These are phyloP conservation scores for Ornithoptera priamus DNA, from an alignment of 2,888 invertebrate species.

Conservation along the genomic window DNA sequence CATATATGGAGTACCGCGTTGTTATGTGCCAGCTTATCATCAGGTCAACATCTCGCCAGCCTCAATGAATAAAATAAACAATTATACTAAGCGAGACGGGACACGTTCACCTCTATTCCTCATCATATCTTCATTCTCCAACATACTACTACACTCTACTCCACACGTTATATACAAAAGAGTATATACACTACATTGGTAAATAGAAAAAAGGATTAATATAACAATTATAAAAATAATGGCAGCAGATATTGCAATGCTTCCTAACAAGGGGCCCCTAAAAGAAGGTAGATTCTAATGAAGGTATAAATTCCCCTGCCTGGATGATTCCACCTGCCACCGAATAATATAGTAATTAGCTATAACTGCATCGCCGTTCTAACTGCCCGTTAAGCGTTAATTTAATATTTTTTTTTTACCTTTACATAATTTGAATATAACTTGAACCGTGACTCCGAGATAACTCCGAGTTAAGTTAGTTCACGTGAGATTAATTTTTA, in stretches of 20 bases:
- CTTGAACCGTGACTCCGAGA: slow-evolving; percentile 19
- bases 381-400: slow-evolving; percentile 14
- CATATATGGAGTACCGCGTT: too few species aligned
- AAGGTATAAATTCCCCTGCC: slow-evolving; percentile 59
- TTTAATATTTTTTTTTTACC: slow-evolving; percentile 19
- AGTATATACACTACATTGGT: too few species aligned
- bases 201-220: too few species aligned
- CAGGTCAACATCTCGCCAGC: too few species aligned
- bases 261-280: slow-evolving; percentile 5
- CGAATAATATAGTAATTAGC: slow-evolving; percentile 60
- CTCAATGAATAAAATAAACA: too few species aligned
- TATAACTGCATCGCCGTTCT: slow-evolving; percentile 43
- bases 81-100: too few species aligned
- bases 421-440: slow-evolving; percentile 21
- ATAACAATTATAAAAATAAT: neutral
- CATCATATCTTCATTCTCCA: too few species aligned
- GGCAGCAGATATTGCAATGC: slow-evolving; percentile 14
- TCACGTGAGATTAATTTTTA: too few species aligned
- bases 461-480: neutral
- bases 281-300: slow-evolving; percentile 52
- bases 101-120: too few species aligned
- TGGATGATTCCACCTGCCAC: slow-evolving; percentile 56
- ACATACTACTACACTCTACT: too few species aligned
- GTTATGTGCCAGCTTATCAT: too few species aligned
- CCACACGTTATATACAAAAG: too few species aligned